Percentiles rank a stretch among this genome's conserved stretches.
These are phyloP conservation scores for Trinorchestia longiramus DNA, from an alignment of 1,140 invertebrate species.

Conservation along the genomic window DNA sequence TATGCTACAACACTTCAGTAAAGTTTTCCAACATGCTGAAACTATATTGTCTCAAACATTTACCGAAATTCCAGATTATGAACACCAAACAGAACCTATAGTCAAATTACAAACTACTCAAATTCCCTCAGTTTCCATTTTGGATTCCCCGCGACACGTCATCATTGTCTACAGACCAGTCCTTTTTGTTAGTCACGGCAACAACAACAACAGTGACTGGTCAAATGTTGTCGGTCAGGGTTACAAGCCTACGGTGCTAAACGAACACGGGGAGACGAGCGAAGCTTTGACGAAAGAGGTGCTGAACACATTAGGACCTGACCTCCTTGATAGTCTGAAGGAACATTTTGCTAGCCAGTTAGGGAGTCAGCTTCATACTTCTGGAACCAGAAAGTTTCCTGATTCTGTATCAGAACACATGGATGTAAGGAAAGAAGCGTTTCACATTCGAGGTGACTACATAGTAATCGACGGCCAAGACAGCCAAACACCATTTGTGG, in stretches of 20 bases:
- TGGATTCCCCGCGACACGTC: constrained; percentile 4
- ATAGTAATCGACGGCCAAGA: neutral
- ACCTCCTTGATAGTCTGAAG: constrained; percentile 18
- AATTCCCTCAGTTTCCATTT: neutral
- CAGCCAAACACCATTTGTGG: neutral
- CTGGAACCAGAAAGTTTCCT: constrained; percentile 23
- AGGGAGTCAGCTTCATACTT: neutral
- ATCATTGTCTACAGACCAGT: constrained; percentile 25
- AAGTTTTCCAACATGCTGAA: constrained; percentile 39
- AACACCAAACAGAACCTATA: neutral
- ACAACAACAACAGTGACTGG: constrained; percentile 15
- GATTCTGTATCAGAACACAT: neutral
- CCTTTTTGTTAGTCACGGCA: neutral
- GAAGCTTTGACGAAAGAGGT: constrained; percentile 15
- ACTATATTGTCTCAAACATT: neutral
- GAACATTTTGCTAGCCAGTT: neutral
- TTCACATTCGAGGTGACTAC: constrained; percentile 18
- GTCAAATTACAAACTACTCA: neutral
- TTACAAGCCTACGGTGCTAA: neutral
- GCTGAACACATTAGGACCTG: constrained; percentile 17
- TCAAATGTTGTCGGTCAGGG: constrained; percentile 3
- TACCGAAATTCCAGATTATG: neutral
- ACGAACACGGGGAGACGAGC: constrained; percentile 16
- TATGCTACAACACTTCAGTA: neutral
- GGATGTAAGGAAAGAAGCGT: neutral